Percentiles rank a stretch among this genome's conserved stretches.
Evolutionary conservation across 2,113 vertebrate species (phyloP).

Genomic region (Larimichthys polyactis): DNA sequence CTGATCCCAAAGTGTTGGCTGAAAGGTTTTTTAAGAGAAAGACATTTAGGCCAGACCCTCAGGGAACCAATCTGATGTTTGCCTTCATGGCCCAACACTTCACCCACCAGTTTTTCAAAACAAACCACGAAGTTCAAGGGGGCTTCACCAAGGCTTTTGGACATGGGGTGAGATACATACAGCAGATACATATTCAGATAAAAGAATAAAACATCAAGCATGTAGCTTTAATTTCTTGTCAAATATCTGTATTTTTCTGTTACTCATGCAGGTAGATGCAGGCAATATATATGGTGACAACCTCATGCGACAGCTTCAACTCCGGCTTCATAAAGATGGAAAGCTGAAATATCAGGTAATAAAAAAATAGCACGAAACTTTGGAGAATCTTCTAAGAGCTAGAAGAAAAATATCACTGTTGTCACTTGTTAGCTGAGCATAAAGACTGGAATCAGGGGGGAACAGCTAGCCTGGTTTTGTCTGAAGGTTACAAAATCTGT

Average conservation of each 20-base stretch:
- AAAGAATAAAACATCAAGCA: neutral
- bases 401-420: neutral
- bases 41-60: slow-evolving; percentile 90
- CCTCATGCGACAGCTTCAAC: slow-evolving; percentile 88
- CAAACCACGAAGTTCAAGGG: slow-evolving; percentile 84
- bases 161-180: slow-evolving; percentile 88
- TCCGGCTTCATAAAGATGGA: slow-evolving; percentile 91
- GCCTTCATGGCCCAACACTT: slow-evolving; percentile 98
- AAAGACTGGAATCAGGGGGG: neutral
- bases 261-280: slow-evolving; percentile 88
- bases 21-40: slow-evolving; percentile 87
- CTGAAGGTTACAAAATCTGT: neutral
- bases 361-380: neutral
- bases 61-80: slow-evolving; percentile 93
- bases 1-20: slow-evolving; percentile 85
- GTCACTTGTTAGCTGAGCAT: neutral
- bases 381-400: neutral
- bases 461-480: neutral
- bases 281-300: slow-evolving; percentile 93
- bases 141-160: slow-evolving; percentile 93
- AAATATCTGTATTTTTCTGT: neutral
- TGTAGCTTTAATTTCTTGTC: neutral
- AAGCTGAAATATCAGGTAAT: slow-evolving; percentile 95
- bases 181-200: neutral
- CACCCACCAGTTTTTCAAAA: slow-evolving; percentile 98